These are phyloP conservation scores for Pachydiplax longipennis DNA, from an alignment of 2,888 invertebrate genomes.

Conservation along the genomic window DNA sequence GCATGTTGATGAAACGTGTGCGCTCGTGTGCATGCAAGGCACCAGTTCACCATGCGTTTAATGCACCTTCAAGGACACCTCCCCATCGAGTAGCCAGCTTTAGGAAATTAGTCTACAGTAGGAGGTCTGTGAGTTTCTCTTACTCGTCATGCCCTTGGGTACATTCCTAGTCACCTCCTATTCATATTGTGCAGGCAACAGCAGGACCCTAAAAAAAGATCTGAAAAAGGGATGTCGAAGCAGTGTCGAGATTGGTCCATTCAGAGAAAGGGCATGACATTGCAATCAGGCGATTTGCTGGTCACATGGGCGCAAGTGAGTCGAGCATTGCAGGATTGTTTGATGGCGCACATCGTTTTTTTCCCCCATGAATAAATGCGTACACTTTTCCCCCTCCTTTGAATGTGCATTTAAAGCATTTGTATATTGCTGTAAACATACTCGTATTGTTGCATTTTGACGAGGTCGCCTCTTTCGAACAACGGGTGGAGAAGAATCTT, in stretches of 20 bases:
- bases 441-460: slow-evolving; percentile 36
- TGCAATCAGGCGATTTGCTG: neutral
- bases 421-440: slow-evolving; percentile 37
- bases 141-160: neutral
- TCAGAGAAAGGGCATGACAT: neutral
- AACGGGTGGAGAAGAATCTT: neutral
- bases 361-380: slow-evolving; percentile 16
- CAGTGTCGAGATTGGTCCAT: neutral
- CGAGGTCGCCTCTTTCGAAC: neutral
- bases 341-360: slow-evolving; percentile 28
- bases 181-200: neutral
- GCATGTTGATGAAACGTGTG: neutral
- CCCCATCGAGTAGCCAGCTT: slow-evolving; percentile 26
- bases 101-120: neutral
- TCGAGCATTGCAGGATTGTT: neutral
- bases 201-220: neutral
- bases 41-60: slow-evolving; percentile 5
- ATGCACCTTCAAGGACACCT: slow-evolving; percentile 36
- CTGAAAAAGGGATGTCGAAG: neutral
- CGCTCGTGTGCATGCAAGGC: neutral
- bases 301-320: neutral
- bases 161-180: neutral
- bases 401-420: slow-evolving; percentile 31
- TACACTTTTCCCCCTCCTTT: slow-evolving; percentile 11
- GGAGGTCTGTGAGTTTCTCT: slow-evolving; percentile 17